Percentiles rank a stretch among this genome's conserved stretches.
Conservation (phyloP, 1,140 invertebrate genomes). For the Drosophila tropicalis region DNA sequence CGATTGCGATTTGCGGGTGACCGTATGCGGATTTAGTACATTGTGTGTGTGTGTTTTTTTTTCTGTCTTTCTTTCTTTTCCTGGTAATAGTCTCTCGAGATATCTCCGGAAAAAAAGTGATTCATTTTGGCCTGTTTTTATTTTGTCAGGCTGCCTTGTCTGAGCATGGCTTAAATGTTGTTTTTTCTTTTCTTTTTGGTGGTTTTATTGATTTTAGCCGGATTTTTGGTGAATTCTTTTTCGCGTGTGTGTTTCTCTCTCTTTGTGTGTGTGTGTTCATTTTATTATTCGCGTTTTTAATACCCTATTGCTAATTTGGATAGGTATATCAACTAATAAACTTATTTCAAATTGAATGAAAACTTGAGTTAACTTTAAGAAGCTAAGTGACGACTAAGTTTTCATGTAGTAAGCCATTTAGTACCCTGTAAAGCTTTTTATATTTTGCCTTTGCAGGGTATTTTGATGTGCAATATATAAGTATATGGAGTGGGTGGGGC, state of each 20-base stretch:
- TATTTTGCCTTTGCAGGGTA: background rate
- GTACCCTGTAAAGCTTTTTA: too few relatives aligned
- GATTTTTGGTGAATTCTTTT: slow-evolving; percentile 40
- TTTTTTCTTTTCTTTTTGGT: slow-evolving; percentile 32
- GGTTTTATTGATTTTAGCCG: slow-evolving; percentile 73
- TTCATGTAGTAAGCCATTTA: too few relatives aligned
- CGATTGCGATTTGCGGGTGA: background rate
- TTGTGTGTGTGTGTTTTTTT: background rate
- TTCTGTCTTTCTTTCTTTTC: background rate
- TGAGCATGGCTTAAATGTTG: slow-evolving; percentile 65
- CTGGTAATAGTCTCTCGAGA: slow-evolving; percentile 4
- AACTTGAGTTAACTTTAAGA: too few relatives aligned
- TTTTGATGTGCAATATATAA: background rate
- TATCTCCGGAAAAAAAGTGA: slow-evolving; percentile 1
- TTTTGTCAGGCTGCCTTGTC: slow-evolving; percentile 25
- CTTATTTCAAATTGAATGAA: too few relatives aligned
- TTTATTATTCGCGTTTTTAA: slow-evolving; percentile 1
- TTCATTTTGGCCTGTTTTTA: slow-evolving; percentile 1
- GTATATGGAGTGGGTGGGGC: background rate
- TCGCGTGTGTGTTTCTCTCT: background rate
- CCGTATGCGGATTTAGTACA: slow-evolving; percentile 3
- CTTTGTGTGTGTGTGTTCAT: background rate
- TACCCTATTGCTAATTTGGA: background rate
- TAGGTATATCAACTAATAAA: too few relatives aligned
- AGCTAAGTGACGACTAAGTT: too few relatives aligned